Evolutionary conservation across 2,113 vertebrate genomes (phyloP).

Genomic region (Syngnathoides biaculeatus): DNA sequence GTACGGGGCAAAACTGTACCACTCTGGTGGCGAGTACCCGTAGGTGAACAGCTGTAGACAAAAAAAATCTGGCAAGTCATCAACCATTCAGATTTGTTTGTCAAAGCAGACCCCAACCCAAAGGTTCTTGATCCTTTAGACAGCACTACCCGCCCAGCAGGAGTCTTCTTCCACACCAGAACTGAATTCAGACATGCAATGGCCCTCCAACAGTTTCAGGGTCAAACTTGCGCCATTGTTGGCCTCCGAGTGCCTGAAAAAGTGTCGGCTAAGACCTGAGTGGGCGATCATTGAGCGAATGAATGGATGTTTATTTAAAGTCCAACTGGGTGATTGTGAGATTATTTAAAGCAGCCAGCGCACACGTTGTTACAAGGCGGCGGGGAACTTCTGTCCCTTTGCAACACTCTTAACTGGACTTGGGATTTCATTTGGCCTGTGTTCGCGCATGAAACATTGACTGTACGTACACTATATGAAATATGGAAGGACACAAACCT

Average conservation of each 20-base stretch:
- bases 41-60: not conserved
- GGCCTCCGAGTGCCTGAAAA: conserved; percentile 51
- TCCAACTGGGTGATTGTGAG: conserved; percentile 6
- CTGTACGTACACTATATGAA: conserved; percentile 20
- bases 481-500: conserved; percentile 2
- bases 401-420: not conserved
- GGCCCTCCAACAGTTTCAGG: too few relatives aligned
- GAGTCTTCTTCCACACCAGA: too few relatives aligned
- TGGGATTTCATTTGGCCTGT: conserved; percentile 1
- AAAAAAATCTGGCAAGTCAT: not conserved
- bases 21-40: not conserved
- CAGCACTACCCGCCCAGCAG: too few relatives aligned
- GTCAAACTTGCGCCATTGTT: not conserved
- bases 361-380: not conserved
- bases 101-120: too few relatives aligned
- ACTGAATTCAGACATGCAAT: too few relatives aligned
- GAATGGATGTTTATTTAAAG: conserved; percentile 56
- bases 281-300: conserved; percentile 6
- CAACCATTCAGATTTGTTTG: too few relatives aligned
- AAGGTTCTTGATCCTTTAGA: too few relatives aligned
- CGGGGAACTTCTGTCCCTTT: not conserved
- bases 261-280: conserved; percentile 22
- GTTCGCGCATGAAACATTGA: conserved; percentile 27
- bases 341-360: not conserved
- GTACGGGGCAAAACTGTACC: too few relatives aligned